Percentiles rank a stretch among this genome's conserved stretches.
Evolutionary conservation across 2,797 vertebrate genomes (phyloP).

Genomic region (Bucorvus abyssinicus): DNA sequence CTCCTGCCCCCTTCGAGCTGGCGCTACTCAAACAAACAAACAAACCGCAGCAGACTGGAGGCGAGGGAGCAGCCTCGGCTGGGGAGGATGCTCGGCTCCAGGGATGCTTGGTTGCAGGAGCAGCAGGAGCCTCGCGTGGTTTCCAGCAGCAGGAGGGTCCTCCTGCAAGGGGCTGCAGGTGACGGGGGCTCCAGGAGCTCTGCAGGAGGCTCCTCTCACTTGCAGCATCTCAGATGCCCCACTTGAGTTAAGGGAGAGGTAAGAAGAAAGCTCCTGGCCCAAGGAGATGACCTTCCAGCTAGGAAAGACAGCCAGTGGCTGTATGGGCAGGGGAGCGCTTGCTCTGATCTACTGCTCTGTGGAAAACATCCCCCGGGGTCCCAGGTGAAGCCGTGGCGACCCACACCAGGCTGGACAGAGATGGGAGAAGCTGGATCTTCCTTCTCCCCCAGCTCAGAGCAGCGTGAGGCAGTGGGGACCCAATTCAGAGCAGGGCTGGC

Average conservation of each 20-base stretch:
- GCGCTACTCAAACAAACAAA: constrained; percentile 54
- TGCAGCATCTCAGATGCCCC: not conserved
- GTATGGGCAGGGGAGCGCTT: rapidly evolving
- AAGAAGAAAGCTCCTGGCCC: not conserved
- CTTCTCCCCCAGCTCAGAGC: not conserved
- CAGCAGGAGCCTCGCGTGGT: rapidly evolving
- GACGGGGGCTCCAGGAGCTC: not conserved
- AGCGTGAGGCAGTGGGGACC: rapidly evolving
- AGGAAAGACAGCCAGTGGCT: not conserved
- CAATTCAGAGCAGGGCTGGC: not conserved
- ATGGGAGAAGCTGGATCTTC: not conserved
- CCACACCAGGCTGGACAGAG: not conserved
- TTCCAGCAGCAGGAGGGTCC: not conserved
- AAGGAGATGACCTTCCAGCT: not conserved
- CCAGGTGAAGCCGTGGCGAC: not conserved
- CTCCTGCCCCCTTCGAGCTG: not conserved
- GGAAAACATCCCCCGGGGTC: not conserved
- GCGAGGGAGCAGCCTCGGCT: not conserved
- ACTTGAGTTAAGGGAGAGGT: not conserved
- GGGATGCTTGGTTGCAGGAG: not conserved
- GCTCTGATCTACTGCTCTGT: rapidly evolving
- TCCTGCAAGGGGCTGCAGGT: rapidly evolving
- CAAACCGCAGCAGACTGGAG: not conserved
- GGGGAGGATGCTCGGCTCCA: rapidly evolving
- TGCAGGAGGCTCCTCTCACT: not conserved